A percentile compares a stretch with the other conserved stretches of the same genome.
These are phyloP conservation scores for Chrysemys picta DNA, from an alignment of 2,113 vertebrate genomes.

Conservation along the genomic window DNA sequence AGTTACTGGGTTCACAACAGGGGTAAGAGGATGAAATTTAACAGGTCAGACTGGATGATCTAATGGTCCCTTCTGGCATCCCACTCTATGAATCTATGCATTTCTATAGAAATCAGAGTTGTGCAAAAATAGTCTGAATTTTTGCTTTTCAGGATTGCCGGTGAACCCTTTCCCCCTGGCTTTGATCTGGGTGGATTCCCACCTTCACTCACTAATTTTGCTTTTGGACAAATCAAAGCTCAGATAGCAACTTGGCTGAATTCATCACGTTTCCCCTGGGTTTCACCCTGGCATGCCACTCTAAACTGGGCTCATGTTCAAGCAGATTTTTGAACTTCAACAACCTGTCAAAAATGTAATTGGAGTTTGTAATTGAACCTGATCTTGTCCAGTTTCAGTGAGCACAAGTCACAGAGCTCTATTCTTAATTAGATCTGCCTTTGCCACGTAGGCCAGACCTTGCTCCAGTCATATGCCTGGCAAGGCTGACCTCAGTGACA, in stretches of 20 bases:
- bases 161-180: background rate
- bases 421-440: constrained; percentile 57
- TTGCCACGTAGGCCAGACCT: constrained; percentile 2
- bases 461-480: background rate
- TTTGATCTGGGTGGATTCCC: background rate
- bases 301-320: background rate
- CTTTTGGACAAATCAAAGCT: constrained; percentile 9
- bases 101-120: constrained; percentile 30
- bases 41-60: constrained; percentile 17
- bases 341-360: background rate
- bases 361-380: constrained; percentile 31
- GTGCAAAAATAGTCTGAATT: background rate
- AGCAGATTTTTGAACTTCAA: background rate
- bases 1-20: constrained; percentile 13
- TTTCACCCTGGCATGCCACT: background rate
- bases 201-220: constrained; percentile 22
- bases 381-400: constrained; percentile 44
- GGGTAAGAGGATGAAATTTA: constrained; percentile 32
- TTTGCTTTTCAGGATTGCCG: background rate
- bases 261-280: background rate
- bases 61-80: background rate
- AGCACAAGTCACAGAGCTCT: constrained; percentile 37
- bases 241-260: background rate
- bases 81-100: background rate
- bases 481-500: background rate